Conservation (phyloP, 2,797 vertebrate genomes). For the Channa striata region DNA sequence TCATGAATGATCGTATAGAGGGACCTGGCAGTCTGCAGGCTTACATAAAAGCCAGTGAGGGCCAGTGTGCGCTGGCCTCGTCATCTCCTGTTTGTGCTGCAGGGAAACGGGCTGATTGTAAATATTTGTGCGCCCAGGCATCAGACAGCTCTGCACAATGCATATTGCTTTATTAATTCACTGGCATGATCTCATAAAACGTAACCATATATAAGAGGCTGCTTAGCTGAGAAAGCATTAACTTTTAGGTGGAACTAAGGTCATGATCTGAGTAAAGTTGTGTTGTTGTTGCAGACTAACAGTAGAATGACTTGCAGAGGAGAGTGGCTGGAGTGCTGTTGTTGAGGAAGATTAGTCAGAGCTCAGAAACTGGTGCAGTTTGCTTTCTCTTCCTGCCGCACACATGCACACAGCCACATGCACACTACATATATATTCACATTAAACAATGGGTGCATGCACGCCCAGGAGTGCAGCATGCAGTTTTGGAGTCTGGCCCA, state of each 20-base stretch:
- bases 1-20: background rate
- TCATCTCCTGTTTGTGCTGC: slow-evolving; percentile 6
- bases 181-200: slow-evolving; percentile 21
- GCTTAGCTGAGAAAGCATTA: background rate
- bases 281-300: background rate
- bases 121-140: slow-evolving; percentile 18
- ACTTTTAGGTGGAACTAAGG: background rate
- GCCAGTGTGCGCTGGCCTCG: background rate
- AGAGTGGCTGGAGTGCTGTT: background rate
- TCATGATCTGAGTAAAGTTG: background rate
- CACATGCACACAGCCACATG: slow-evolving; percentile 5
- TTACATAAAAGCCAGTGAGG: background rate
- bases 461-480: background rate
- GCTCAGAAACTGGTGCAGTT: slow-evolving; percentile 36
- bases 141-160: background rate
- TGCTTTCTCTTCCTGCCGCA: slow-evolving; percentile 34
- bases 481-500: background rate
- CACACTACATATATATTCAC: slow-evolving; percentile 6
- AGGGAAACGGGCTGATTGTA: slow-evolving; percentile 9
- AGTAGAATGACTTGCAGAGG: too few species aligned
- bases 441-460: background rate
- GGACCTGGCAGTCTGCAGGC: background rate
- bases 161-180: slow-evolving; percentile 21
- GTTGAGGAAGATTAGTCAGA: slow-evolving; percentile 28
- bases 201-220: background rate